phyloP scores from a whole-genome alignment of 1,140 invertebrate species.

The Monochamus saltuarius region DNA sequence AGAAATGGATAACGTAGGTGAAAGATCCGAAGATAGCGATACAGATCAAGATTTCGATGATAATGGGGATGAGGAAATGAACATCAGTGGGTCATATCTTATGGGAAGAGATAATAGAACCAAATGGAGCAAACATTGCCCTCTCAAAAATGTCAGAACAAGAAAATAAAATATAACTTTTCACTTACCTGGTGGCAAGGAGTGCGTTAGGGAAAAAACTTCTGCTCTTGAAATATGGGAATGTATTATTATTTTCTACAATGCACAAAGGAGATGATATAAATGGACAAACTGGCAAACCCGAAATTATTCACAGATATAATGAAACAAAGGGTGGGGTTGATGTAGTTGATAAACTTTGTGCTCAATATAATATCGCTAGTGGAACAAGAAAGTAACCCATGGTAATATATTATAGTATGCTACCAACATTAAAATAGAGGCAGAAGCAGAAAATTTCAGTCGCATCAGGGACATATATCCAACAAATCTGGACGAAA shows the following conservation, averaged over 20 bases:
- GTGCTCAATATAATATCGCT: constrained; percentile 16
- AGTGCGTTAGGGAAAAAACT: constrained; percentile 18
- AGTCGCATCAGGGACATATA: too few species aligned
- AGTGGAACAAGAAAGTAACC: constrained; percentile 14
- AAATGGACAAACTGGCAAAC: constrained; percentile 7
- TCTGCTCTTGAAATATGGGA: constrained; percentile 4
- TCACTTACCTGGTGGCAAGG: constrained; percentile 24
- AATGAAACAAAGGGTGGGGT: constrained; percentile 24
- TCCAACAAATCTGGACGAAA: too few species aligned
- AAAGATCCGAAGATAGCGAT: too few species aligned
- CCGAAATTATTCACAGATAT: constrained; percentile 24
- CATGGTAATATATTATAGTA: constrained; percentile 22
- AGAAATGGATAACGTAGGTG: too few species aligned
- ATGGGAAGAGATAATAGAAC: not conserved
- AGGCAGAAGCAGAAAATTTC: too few species aligned
- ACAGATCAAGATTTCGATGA: too few species aligned
- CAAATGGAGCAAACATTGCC: constrained; percentile 6
- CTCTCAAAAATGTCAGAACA: constrained; percentile 5
- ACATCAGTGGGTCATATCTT: too few species aligned
- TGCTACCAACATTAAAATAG: too few species aligned
- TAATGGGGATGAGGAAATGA: too few species aligned
- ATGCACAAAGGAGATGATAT: constrained; percentile 22
- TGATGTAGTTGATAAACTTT: constrained; percentile 22
- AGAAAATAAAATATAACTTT: not conserved
- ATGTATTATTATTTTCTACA: constrained; percentile 22